Conservation (phyloP, 1,140 invertebrate genomes). For the Nomia melanderi region DNA sequence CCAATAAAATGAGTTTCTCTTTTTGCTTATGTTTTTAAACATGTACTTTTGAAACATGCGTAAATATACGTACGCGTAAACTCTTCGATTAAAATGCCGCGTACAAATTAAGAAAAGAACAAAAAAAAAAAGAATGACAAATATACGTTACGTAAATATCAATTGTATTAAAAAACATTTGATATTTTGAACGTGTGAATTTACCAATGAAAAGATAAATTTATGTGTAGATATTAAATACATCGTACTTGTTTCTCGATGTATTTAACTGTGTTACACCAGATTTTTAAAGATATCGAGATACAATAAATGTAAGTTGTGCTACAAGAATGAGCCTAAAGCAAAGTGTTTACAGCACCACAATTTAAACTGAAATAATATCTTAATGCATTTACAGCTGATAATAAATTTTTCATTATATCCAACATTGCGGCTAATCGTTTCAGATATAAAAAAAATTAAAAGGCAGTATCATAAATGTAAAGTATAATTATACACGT, state of each 20-base stretch:
- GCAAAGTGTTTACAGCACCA: conserved; percentile 66
- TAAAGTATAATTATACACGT: conserved; percentile 77
- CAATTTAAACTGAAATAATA: conserved; percentile 56
- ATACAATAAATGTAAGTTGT: conserved; percentile 44
- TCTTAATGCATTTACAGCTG: conserved; percentile 54
- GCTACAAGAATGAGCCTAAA: conserved; percentile 50
- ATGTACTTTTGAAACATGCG: background rate
- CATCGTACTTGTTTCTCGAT: conserved; percentile 38
- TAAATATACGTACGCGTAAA: background rate
- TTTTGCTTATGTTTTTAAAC: background rate
- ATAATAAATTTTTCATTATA: conserved; percentile 49
- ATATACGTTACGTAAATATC: conserved; percentile 7
- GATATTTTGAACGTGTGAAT: conserved; percentile 17
- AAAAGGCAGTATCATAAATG: conserved; percentile 78
- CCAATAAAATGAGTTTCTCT: background rate
- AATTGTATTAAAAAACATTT: conserved; percentile 17
- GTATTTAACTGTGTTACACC: conserved; percentile 33
- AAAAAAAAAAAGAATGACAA: background rate
- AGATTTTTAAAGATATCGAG: conserved; percentile 30
- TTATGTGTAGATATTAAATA: conserved; percentile 33
- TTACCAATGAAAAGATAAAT: conserved; percentile 54
- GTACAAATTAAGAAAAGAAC: background rate
- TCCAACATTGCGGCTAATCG: conserved; percentile 46
- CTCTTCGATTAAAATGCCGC: background rate
- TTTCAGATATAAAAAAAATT: conserved; percentile 69